phyloP scores from a whole-genome alignment of 2,797 vertebrate genomes.

The Epinephelus malabaricus region DNA sequence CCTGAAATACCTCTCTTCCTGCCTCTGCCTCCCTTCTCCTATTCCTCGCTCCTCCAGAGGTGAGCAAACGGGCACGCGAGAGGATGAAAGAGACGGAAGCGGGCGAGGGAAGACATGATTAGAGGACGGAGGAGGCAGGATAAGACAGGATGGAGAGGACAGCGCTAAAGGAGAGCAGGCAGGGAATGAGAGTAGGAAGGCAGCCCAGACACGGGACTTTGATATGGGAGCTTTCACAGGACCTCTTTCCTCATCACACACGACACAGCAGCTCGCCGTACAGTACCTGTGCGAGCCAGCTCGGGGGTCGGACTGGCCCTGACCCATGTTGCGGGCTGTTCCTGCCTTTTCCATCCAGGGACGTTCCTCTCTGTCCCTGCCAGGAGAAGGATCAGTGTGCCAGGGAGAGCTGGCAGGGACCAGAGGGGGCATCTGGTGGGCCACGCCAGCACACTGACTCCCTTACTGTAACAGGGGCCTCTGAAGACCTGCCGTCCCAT shows the following conservation, averaged over 20 bases:
- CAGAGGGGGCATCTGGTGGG: constrained; percentile 63
- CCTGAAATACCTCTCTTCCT: constrained; percentile 57
- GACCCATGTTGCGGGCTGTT: constrained; percentile 57
- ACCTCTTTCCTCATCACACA: constrained; percentile 8
- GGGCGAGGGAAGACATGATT: constrained; percentile 58
- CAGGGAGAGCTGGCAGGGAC: constrained; percentile 71
- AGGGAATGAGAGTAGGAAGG: constrained; percentile 40
- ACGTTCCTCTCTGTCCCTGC: constrained; percentile 66
- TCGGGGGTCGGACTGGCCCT: constrained; percentile 57
- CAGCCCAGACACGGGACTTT: constrained; percentile 61
- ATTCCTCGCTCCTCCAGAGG: constrained; percentile 43
- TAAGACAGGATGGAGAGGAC: constrained; percentile 52
- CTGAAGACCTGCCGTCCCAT: constrained; percentile 71
- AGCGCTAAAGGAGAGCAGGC: constrained; percentile 36
- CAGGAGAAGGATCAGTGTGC: constrained; percentile 62
- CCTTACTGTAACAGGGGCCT: constrained; percentile 68
- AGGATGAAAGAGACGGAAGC: constrained; percentile 56
- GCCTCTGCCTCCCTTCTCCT: constrained; percentile 15
- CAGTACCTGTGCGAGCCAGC: constrained; percentile 60
- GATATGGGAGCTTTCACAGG: constrained; percentile 45
- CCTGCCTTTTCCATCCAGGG: constrained; percentile 70
- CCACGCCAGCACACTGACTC: constrained; percentile 58
- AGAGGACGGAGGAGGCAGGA: constrained; percentile 63
- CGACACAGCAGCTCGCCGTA: constrained; percentile 24
- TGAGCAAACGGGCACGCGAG: constrained; percentile 18